phyloP scores from a whole-genome alignment of 92 coral and sea anemone species.

The Paramuricea clavata region DNA sequence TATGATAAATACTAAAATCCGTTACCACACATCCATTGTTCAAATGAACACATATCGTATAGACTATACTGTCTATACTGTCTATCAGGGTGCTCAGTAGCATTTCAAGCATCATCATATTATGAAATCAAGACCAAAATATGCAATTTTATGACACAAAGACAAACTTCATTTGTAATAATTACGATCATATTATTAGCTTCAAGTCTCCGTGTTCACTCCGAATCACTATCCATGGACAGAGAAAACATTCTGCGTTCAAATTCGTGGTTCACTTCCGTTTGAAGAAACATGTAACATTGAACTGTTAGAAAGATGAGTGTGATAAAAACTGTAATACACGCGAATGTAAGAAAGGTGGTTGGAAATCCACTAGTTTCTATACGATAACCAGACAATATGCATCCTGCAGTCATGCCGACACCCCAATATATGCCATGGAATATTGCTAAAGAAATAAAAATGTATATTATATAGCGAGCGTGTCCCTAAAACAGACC shows the following conservation, averaged over 20 bases:
- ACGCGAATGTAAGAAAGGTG: slow-evolving; percentile 10
- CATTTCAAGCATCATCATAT: too few species aligned
- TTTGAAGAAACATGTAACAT: not conserved
- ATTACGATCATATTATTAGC: too few species aligned
- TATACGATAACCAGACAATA: slow-evolving; percentile 16
- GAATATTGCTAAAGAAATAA: not conserved
- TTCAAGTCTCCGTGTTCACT: too few species aligned
- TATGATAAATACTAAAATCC: too few species aligned
- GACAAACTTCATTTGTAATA: too few species aligned
- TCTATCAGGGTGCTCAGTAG: too few species aligned
- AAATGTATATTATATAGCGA: not conserved
- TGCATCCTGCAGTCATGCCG: slow-evolving; percentile 11
- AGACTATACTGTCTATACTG: too few species aligned
- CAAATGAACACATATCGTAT: too few species aligned
- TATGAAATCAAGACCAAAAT: too few species aligned
- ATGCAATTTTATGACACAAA: too few species aligned
- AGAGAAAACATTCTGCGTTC: not conserved
- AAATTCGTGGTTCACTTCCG: not conserved
- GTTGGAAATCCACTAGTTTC: not conserved
- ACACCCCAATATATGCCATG: slow-evolving; percentile 35
- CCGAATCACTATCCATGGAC: not conserved
- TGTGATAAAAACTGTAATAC: not conserved
- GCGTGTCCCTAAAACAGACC: too few species aligned
- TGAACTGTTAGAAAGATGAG: slow-evolving; percentile 1
- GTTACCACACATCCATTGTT: too few species aligned